A percentile compares a stretch with the other conserved stretches of the same genome.
Conservation (phyloP, 2,888 invertebrate genomes). For the Pheosia gnoma region DNA sequence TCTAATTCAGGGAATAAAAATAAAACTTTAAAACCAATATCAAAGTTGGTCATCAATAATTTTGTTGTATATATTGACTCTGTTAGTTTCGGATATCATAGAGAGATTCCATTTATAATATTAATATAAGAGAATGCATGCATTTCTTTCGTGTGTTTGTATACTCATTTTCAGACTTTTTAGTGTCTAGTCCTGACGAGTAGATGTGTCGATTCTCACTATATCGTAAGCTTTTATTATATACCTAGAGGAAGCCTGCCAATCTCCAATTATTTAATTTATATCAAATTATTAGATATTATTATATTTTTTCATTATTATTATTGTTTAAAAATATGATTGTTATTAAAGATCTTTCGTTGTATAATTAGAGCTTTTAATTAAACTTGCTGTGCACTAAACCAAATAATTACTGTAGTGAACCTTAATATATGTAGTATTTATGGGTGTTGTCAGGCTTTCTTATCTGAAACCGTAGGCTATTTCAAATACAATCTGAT, state of each 20-base stretch:
- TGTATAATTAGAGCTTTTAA: slow-evolving; percentile 54
- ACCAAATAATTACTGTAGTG: slow-evolving; percentile 73
- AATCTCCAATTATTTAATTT: slow-evolving; percentile 43
- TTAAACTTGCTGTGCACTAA: slow-evolving; percentile 71
- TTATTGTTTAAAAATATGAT: slow-evolving; percentile 29
- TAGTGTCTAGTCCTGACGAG: slow-evolving; percentile 80
- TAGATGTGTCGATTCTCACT: slow-evolving; percentile 77
- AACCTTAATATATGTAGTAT: slow-evolving; percentile 41
- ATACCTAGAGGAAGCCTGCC: slow-evolving; percentile 70
- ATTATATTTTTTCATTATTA: slow-evolving; percentile 31
- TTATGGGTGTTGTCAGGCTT: slow-evolving; percentile 63
- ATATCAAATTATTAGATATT: slow-evolving; percentile 37
- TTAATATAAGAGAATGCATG: slow-evolving; percentile 80
- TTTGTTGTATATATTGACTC: slow-evolving; percentile 76
- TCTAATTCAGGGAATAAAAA: no score
- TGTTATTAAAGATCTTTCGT: slow-evolving; percentile 39
- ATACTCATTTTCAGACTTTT: slow-evolving; percentile 76
- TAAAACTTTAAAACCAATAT: slow-evolving; percentile 22
- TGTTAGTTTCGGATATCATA: slow-evolving; percentile 70
- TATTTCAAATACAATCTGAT: slow-evolving; percentile 23
- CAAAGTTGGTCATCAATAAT: slow-evolving; percentile 30
- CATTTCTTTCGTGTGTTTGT: slow-evolving; percentile 82
- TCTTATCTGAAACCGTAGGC: slow-evolving; percentile 49
- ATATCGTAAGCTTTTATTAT: slow-evolving; percentile 70
- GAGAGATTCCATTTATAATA: slow-evolving; percentile 81